Base-by-base conservation (phyloP, 2,888 invertebrate genomes). In the Agrochola circellaris region DNA sequence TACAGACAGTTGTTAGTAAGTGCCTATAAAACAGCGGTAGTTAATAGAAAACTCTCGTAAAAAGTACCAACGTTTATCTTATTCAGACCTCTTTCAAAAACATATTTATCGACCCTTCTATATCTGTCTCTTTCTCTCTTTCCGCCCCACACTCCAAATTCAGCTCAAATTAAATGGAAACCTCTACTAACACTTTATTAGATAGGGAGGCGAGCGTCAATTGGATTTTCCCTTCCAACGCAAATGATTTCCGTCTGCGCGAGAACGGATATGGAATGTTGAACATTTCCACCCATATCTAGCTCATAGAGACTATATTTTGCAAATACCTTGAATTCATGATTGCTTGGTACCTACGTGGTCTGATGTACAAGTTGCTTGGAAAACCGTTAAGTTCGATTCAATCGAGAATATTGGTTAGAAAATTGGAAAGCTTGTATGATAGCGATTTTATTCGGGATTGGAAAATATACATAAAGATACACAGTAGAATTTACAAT, bases 261-360 rank as follows among this genome's bases (percentile, higher is more conserved):
- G 69, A 74, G 82, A 88, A 84, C 89, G 92, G 92, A 90, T 91
- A 89, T 91, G 88, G 90, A 88, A 87, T 86, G 82, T 78, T 84
- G 83, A 85, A 86, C 85, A 84, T 85, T 82, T 70, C 75, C 68
- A 67, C 60, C 74, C 68, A 82, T 85, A 87, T 77, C 67, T 87
- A 73, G 66, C 70, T 67, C 72, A 82, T 58, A 54, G 26, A 62
- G 42, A 34, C 34, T 70, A 48, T 73, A 75, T 71, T 71, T 86
- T 65, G 30, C 68, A 48, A 79, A 75, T 75, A 79, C 65, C 83
- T 79, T 42, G 85, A 77, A 80, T 88, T 89, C 87, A 89, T 90
- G 88, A 82, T 75, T 38, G 77, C 89, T 87, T 92, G 71, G 91
- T 92, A 83, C 78, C 83, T 77, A 90, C 85, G 73, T 79, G 84